These are phyloP conservation scores for Crocodylus rhombifer DNA, from an alignment of 2,797 vertebrate genomes.

Conservation along the genomic window DNA sequence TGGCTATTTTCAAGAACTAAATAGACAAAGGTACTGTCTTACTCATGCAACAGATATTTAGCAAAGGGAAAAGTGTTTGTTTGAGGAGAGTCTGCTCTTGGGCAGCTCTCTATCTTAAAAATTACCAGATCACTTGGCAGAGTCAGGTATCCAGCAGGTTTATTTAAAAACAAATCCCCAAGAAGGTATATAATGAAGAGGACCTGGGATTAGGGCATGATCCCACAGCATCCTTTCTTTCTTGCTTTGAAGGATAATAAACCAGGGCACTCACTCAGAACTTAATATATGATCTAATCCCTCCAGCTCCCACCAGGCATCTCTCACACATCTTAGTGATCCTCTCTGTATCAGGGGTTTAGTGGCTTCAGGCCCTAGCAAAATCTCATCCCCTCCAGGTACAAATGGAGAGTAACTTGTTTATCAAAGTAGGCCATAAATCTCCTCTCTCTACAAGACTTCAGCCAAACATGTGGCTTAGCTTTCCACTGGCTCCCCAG, in stretches of 20 bases:
- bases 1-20: neutral
- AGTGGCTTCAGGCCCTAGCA: neutral
- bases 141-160: neutral
- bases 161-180: neutral
- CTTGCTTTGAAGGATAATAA: neutral
- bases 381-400: neutral
- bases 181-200: neutral
- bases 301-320: neutral
- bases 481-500: neutral
- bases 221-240: neutral
- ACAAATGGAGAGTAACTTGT: constrained; percentile 26
- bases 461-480: constrained; percentile 49
- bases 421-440: constrained; percentile 37
- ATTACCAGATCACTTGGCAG: neutral
- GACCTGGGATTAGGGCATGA: neutral
- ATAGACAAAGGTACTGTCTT: neutral
- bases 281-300: neutral
- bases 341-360: neutral
- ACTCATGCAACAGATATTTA: neutral
- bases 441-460: neutral
- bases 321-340: neutral
- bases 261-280: neutral
- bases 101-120: neutral
- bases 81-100: neutral
- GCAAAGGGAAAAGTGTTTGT: neutral